A percentile compares a stretch with the other conserved stretches of the same genome.
Conservation (phyloP, 2,888 invertebrate species). For the Sinelater perroti region DNA sequence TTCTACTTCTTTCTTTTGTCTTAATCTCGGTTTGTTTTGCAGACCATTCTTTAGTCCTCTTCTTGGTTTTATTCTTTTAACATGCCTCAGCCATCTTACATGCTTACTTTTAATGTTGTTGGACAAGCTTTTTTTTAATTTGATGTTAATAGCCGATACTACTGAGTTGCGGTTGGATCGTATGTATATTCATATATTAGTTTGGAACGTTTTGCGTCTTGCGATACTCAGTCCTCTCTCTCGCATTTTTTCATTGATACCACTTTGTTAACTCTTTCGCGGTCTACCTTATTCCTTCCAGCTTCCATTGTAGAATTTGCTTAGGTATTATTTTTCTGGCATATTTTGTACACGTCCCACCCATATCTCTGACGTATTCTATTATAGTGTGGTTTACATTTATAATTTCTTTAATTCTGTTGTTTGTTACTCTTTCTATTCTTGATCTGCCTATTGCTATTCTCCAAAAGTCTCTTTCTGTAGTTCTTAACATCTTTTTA, state of each 20-base stretch:
- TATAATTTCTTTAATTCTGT: constrained; percentile 7
- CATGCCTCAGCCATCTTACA: too few relatives aligned
- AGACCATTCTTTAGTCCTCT: too few relatives aligned
- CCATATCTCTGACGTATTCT: neutral
- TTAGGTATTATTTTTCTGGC: constrained; percentile 8
- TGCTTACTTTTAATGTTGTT: too few relatives aligned
- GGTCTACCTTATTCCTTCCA: constrained; percentile 3
- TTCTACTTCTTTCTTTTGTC: too few relatives aligned
- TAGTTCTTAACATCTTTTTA: neutral
- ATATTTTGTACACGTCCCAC: neutral
- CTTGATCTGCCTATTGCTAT: constrained; percentile 7
- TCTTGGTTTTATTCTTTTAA: too few relatives aligned
- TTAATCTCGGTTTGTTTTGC: too few relatives aligned
- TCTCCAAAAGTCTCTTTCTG: constrained; percentile 18
- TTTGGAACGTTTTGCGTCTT: too few relatives aligned
- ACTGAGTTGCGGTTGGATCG: too few relatives aligned
- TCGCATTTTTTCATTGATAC: constrained; percentile 1
- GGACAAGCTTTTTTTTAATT: too few relatives aligned
- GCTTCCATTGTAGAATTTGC: constrained; percentile 7
- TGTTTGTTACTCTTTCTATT: constrained; percentile 1
- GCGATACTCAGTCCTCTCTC: too few relatives aligned
- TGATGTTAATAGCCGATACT: too few relatives aligned
- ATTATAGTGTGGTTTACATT: constrained; percentile 2
- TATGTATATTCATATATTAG: too few relatives aligned
- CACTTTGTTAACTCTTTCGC: constrained; percentile 3